These are phyloP conservation scores for Noctua janthe DNA, from an alignment of 2,888 invertebrate species.

Conservation along the genomic window DNA sequence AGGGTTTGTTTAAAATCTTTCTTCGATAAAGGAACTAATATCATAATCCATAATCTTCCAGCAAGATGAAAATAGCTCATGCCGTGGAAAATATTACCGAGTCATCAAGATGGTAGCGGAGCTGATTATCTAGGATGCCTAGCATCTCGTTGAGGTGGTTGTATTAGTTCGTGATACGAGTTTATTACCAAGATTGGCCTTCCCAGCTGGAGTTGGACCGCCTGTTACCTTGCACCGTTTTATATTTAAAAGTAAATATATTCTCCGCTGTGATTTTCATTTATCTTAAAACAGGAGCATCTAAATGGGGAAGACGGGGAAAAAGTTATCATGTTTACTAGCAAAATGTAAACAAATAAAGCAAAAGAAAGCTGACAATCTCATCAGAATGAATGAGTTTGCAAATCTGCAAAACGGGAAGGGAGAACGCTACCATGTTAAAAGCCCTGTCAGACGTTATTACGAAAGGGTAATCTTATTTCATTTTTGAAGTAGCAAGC, in stretches of 20 bases:
- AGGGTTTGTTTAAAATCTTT: background rate
- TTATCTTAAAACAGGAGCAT: background rate
- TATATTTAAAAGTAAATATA: background rate
- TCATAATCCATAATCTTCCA: background rate
- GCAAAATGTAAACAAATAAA: constrained; percentile 19
- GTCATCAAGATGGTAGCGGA: background rate
- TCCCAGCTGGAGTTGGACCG: background rate
- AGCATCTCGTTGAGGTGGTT: background rate
- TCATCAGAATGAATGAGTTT: constrained; percentile 50
- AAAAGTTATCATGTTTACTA: background rate
- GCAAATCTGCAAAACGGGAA: constrained; percentile 41
- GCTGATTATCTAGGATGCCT: background rate
- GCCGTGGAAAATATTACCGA: background rate
- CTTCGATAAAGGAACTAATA: background rate
- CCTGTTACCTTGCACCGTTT: background rate
- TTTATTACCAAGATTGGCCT: background rate
- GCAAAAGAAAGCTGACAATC: constrained; percentile 17
- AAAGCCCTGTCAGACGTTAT: constrained; percentile 33
- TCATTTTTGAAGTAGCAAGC: constrained; percentile 28
- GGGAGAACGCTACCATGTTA: constrained; percentile 23
- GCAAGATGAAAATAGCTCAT: background rate
- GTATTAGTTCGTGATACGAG: background rate
- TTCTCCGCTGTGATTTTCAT: background rate
- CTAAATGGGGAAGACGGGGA: background rate
- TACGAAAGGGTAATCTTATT: constrained; percentile 33